Conservation (phyloP, 2,888 invertebrate genomes). For the Bugulina stolonifera region DNA sequence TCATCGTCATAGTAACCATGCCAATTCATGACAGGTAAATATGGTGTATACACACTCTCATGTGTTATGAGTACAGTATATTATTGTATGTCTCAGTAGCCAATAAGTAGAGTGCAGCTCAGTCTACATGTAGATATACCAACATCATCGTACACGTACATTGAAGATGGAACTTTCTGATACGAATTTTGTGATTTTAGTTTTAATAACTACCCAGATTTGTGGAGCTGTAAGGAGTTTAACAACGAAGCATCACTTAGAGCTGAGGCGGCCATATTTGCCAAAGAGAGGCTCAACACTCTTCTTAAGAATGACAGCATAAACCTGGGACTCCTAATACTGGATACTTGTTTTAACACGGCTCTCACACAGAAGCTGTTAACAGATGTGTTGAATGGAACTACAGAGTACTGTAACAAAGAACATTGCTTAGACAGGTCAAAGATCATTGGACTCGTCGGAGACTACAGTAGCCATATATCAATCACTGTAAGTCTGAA, state of each 20-base stretch:
- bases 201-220: background rate
- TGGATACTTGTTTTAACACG: background rate
- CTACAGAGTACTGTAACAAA: background rate
- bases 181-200: no score
- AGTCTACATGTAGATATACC: no score
- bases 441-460: conserved; percentile 11
- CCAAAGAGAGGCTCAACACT: background rate
- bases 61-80: no score
- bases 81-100: no score
- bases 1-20: background rate
- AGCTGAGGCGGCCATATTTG: conserved; percentile 3
- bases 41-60: no score
- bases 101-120: no score
- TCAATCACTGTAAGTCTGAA: background rate
- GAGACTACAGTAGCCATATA: conserved; percentile 11
- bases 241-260: background rate
- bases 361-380: background rate
- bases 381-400: background rate
- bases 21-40: conserved; percentile 13
- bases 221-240: background rate
- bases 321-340: background rate
- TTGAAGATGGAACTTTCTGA: no score
- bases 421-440: conserved; percentile 1
- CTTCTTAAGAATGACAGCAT: background rate
- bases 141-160: no score